Evolutionary conservation across 2,888 invertebrate genomes (phyloP).

Genomic region (Drosophila siamana): DNA sequence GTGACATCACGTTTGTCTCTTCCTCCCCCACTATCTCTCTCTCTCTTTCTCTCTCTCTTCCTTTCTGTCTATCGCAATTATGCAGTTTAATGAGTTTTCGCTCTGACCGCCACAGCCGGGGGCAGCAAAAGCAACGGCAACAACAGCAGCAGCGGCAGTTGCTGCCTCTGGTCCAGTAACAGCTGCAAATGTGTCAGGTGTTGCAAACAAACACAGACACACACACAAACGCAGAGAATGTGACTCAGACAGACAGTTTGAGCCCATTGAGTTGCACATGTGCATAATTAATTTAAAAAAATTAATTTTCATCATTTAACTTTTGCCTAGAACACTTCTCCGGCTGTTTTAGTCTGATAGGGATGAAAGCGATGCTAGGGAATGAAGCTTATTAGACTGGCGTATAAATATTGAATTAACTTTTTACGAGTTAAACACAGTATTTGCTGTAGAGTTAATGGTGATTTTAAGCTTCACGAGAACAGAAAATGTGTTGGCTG

Average conservation of each 20-base stretch:
- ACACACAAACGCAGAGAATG: slow-evolving; percentile 18
- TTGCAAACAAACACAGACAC: slow-evolving; percentile 43
- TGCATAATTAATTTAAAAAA: slow-evolving; percentile 78
- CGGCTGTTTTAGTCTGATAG: not conserved
- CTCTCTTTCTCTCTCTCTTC: slow-evolving; percentile 10
- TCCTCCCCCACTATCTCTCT: not conserved
- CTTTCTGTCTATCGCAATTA: slow-evolving; percentile 64
- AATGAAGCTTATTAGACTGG: not conserved
- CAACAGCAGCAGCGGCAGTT: not conserved
- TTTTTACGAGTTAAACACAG: not conserved
- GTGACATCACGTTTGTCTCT: too few species aligned
- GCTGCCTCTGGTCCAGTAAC: slow-evolving; percentile 35
- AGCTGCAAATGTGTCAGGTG: slow-evolving; percentile 63
- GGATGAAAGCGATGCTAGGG: slow-evolving; percentile 2
- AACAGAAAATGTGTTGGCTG: too few species aligned
- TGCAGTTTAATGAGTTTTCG: slow-evolving; percentile 80
- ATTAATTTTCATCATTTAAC: slow-evolving; percentile 56
- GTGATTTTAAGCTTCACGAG: not conserved
- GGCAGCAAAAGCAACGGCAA: not conserved
- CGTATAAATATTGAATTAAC: not conserved
- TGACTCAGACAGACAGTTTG: slow-evolving; percentile 16
- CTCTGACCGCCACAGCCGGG: slow-evolving; percentile 51
- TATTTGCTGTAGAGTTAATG: not conserved
- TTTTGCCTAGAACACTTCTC: slow-evolving; percentile 16
- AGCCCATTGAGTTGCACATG: slow-evolving; percentile 53